phyloP scores from a whole-genome alignment of 2,888 invertebrate species.

The Cepaea hortensis region DNA sequence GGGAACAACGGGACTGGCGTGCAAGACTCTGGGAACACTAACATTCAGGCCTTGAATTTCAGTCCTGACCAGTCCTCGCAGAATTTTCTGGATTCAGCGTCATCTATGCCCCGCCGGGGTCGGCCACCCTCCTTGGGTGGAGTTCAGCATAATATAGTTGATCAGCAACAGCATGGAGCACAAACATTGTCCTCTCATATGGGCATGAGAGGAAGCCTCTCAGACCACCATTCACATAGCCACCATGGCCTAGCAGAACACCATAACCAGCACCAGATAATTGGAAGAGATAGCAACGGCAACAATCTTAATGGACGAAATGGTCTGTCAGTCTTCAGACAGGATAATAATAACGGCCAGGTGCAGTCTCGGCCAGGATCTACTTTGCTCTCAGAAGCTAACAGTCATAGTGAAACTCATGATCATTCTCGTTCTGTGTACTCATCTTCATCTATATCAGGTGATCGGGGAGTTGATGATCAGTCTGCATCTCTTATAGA shows the following conservation, averaged over 20 bases:
- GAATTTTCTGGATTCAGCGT: conserved; percentile 38
- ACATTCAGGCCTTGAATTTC: conserved; percentile 28
- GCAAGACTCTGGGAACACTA: conserved; percentile 19
- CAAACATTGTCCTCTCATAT: conserved; percentile 51
- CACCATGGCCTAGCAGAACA: conserved; percentile 48
- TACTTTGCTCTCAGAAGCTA: conserved; percentile 42
- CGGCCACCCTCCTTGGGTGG: conserved; percentile 39
- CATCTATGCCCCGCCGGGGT: conserved; percentile 14
- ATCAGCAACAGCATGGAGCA: conserved; percentile 46
- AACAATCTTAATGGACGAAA: conserved; percentile 49
- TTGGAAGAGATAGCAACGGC: background rate
- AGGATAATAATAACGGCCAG: conserved; percentile 51
- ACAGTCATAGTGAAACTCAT: conserved; percentile 51
- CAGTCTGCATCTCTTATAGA: conserved; percentile 39
- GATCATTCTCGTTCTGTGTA: conserved; percentile 44
- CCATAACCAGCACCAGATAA: conserved; percentile 42
- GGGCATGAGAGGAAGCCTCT: conserved; percentile 44
- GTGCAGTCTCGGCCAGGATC: conserved; percentile 42
- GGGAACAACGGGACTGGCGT: conserved; percentile 33
- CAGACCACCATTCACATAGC: conserved; percentile 51
- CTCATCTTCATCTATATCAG: conserved; percentile 43
- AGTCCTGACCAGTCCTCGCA: conserved; percentile 32
- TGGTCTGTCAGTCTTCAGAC: conserved; percentile 47
- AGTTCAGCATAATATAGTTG: conserved; percentile 44
- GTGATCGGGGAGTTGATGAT: background rate